Evolutionary conservation across 2,797 vertebrate genomes (phyloP).

Genomic region (Esox masquinongy): DNA sequence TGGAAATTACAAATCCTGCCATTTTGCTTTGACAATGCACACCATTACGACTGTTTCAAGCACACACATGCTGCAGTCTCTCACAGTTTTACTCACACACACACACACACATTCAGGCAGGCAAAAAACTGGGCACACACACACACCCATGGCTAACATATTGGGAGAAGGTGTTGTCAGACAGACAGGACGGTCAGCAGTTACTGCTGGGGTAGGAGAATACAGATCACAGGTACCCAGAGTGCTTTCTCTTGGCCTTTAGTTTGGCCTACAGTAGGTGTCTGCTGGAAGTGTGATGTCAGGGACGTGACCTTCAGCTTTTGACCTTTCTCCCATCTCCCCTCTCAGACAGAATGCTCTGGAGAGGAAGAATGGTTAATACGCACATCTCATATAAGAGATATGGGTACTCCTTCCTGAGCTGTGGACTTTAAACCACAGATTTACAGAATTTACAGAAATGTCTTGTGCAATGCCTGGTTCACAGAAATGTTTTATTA

Average conservation of each 20-base stretch:
- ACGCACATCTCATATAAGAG: background rate
- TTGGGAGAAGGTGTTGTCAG: conserved; percentile 3
- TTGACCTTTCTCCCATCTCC: background rate
- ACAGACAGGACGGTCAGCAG: background rate
- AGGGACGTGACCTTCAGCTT: background rate
- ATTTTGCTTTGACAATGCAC: background rate
- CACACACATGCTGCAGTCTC: background rate
- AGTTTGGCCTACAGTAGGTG: background rate
- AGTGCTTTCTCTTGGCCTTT: background rate
- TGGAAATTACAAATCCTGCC: background rate
- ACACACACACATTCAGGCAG: background rate
- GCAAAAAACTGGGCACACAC: background rate
- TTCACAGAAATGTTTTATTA: background rate
- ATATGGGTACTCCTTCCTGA: background rate
- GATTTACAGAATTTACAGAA: background rate
- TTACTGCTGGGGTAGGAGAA: background rate
- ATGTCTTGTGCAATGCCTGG: background rate
- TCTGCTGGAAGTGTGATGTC: background rate
- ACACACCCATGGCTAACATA: background rate
- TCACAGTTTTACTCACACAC: background rate
- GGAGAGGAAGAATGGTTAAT: background rate
- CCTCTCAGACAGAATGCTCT: background rate
- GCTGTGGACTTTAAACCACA: background rate
- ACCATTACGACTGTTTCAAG: background rate
- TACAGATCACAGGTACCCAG: conserved; percentile 5